Base-by-base conservation (phyloP, 1,140 invertebrate species). In the Zaprionus inermis region DNA sequence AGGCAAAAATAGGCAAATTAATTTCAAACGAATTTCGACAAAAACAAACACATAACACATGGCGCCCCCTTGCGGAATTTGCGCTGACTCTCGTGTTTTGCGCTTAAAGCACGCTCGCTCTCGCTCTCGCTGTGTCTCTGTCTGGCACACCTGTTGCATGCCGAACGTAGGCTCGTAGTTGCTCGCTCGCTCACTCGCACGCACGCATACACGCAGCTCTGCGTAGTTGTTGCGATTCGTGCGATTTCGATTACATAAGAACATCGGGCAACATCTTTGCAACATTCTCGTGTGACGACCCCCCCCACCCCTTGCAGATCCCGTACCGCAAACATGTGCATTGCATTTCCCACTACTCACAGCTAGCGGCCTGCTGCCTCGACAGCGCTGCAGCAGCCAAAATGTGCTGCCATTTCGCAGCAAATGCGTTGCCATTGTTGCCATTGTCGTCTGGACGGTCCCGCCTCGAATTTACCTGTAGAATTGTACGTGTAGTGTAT, bases 351-450 rank as follows among this genome's bases (percentile, higher is more conserved):
- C 5, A 20, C 2, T 65, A 73, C 76, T 77, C 16, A 70, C 81
- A 36, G 65, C 54, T 20, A 67, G 69, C 32, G 61, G 65, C 30
- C 16, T 69, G 34, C 51, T 55, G 57, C 51, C 74, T 9, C 59
- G 84, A n/a, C 61, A 81, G 32, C 51, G 81, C 51, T 38, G 79
- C n/a, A 85, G 63, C 61, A 88, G 71, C 80, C 84, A 78, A 49
- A 64, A 41, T 46, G 72, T 74, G 46, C 76, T 81, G 44, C 67
- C 72, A 72, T 79, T 88, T 56, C 82, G 79, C 24, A 91, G 74
- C 64, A 91, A 74, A 76, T 91, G 73, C 61, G 56, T 91, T 65
- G 56, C 68, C 65, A 66, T 68, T 65, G 56, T 91, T 65, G 56
- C 68, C 65, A 66, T 68, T 14, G 18, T 64, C 44, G 10, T 49